These are phyloP conservation scores for Slavum lentiscoides DNA, from an alignment of 2,888 invertebrate genomes.

Conservation along the genomic window DNA sequence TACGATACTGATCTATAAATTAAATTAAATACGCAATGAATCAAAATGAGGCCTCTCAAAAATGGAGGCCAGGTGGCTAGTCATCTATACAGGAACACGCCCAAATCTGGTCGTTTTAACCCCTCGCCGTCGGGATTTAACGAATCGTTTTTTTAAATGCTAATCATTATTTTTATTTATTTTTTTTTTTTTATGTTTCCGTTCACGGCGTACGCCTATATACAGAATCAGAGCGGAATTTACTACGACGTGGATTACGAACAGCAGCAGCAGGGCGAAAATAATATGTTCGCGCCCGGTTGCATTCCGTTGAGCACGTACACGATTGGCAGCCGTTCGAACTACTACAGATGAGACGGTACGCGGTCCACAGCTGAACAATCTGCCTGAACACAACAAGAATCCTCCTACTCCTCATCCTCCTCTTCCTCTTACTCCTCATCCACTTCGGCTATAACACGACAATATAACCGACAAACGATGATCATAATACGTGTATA, in stretches of 20 bases:
- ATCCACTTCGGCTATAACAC: not conserved
- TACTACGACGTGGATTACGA: constrained; percentile 90
- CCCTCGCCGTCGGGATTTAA: not conserved
- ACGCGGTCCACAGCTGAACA: not conserved
- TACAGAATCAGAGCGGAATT: constrained; percentile 83
- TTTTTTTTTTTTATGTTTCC: too few relatives aligned
- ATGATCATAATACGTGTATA: not conserved
- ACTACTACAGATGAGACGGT: constrained; percentile 63
- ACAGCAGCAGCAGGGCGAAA: constrained; percentile 62
- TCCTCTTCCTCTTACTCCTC: too few relatives aligned
- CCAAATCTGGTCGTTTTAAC: not conserved
- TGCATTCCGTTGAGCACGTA: constrained; percentile 79
- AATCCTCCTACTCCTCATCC: too few relatives aligned
- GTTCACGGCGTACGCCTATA: constrained; percentile 54
- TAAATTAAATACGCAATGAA: too few relatives aligned
- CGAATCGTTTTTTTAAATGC: not conserved
- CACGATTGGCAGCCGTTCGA: constrained; percentile 74
- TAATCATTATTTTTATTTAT: not conserved
- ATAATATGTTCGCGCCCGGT: constrained; percentile 65
- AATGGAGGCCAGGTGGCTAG: too few relatives aligned
- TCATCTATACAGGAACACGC: too few relatives aligned
- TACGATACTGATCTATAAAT: too few relatives aligned
- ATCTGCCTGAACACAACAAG: too few relatives aligned
- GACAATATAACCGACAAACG: too few relatives aligned
- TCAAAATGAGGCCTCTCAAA: too few relatives aligned